Evolutionary conservation across 2,797 vertebrate species (phyloP).

Genomic region (Darevskia mixta): DNA sequence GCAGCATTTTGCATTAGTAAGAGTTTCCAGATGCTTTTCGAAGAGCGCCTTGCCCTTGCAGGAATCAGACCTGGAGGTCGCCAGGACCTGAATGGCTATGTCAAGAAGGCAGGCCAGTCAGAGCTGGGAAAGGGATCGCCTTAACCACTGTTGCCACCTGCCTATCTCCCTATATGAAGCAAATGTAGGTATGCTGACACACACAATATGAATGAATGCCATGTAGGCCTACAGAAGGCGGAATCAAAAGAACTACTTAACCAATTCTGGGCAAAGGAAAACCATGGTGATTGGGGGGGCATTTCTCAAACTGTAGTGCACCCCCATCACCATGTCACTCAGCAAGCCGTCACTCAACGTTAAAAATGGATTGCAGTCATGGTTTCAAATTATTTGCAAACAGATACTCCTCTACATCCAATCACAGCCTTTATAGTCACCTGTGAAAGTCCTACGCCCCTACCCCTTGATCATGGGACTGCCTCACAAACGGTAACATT

Average conservation of each 20-base stretch:
- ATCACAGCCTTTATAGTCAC: not conserved
- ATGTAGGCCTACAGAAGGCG: not conserved
- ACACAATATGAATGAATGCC: not conserved
- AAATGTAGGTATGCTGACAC: not conserved
- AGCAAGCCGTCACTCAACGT: not conserved
- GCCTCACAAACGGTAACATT: not conserved
- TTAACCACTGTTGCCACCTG: too few species aligned
- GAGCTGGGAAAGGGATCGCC: too few species aligned
- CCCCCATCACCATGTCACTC: not conserved
- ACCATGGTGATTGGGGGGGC: not conserved
- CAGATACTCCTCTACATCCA: not conserved
- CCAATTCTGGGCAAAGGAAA: not conserved
- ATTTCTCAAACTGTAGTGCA: not conserved
- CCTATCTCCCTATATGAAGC: not conserved
- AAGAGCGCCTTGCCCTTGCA: too few species aligned
- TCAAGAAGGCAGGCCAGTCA: too few species aligned
- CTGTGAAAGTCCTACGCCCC: not conserved
- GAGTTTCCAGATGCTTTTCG: too few species aligned
- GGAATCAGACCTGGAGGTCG: too few species aligned
- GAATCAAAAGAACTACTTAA: not conserved
- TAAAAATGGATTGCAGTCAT: not conserved
- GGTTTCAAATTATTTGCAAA: not conserved
- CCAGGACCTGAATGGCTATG: too few species aligned
- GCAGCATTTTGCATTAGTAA: too few species aligned
- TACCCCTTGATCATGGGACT: not conserved